Evolutionary conservation across 2,888 invertebrate species (phyloP).

Genomic region (Oligia strigilis): DNA sequence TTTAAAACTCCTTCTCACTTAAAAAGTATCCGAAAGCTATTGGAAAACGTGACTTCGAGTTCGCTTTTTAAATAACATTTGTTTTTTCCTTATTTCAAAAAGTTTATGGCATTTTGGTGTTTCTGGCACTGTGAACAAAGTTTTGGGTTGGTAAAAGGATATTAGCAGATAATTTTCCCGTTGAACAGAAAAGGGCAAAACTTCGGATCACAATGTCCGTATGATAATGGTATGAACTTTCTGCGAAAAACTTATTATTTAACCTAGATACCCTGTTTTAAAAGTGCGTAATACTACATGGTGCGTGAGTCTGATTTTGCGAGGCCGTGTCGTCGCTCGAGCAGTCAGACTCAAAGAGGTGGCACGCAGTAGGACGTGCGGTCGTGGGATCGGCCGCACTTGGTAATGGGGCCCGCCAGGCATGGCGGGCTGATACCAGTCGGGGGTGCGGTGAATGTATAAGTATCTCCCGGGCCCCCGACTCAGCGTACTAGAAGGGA

Average conservation of each 20-base stretch:
- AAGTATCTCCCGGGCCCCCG: too few species aligned
- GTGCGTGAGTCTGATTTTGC: background rate
- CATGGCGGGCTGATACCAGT: too few species aligned
- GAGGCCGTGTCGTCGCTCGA: too few species aligned
- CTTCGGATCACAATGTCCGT: background rate
- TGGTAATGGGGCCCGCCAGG: too few species aligned
- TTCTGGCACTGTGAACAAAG: constrained; percentile 7
- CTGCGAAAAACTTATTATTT: background rate
- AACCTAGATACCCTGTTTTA: background rate
- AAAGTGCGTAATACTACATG: background rate
- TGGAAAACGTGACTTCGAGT: constrained; percentile 54
- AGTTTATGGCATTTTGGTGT: constrained; percentile 29
- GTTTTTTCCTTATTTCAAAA: constrained; percentile 44
- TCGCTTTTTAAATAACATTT: constrained; percentile 27
- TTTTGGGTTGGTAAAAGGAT: constrained; percentile 27
- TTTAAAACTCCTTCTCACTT: constrained; percentile 41
- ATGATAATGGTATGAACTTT: constrained; percentile 1
- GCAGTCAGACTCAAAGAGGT: too few species aligned
- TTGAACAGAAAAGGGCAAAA: constrained; percentile 1
- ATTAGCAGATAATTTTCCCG: constrained; percentile 3
- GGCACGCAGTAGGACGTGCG: too few species aligned
- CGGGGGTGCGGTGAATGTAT: too few species aligned
- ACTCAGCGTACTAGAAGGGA: too few species aligned
- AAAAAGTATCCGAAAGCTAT: constrained; percentile 57
- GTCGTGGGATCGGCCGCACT: too few species aligned